Evolutionary conservation across 2,888 invertebrate species (phyloP).

Genomic region (Diplazon laetatorius): DNA sequence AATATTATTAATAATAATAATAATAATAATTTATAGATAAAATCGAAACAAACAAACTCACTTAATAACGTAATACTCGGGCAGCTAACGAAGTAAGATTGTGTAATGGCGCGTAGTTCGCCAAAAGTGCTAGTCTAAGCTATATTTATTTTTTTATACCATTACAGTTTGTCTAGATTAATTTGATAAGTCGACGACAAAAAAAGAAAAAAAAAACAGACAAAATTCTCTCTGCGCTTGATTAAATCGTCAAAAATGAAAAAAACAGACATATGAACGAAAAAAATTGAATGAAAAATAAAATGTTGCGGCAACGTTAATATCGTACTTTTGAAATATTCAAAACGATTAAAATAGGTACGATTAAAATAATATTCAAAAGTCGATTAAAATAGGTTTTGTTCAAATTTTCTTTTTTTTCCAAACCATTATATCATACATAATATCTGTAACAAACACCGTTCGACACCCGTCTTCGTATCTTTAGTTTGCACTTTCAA

Average conservation of each 20-base stretch:
- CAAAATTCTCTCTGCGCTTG: conserved; percentile 65
- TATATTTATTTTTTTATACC: conserved; percentile 79
- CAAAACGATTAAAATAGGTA: neutral
- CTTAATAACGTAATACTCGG: conserved; percentile 76
- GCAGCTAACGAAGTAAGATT: conserved; percentile 75
- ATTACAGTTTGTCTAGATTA: conserved; percentile 72
- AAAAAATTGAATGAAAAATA: conserved; percentile 3
- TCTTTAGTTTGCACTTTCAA: conserved; percentile 24
- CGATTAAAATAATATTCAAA: conserved; percentile 2
- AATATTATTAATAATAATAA: conserved; percentile 1
- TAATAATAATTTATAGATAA: conserved; percentile 1
- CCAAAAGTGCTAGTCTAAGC: conserved; percentile 81
- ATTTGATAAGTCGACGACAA: conserved; percentile 66
- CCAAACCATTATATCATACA: conserved; percentile 13
- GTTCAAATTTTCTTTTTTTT: conserved; percentile 23
- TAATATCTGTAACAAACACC: conserved; percentile 17
- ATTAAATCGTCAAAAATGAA: conserved; percentile 20
- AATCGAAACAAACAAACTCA: conserved; percentile 45
- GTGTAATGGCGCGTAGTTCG: conserved; percentile 67
- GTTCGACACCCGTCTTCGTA: conserved; percentile 8
- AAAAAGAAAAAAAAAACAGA: too few relatives aligned
- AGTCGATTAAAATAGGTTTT: neutral
- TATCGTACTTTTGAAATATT: conserved; percentile 15
- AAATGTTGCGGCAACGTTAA: neutral
- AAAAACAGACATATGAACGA: conserved; percentile 15